Conservation (phyloP, 1,140 invertebrate genomes). For the Trachymyrmex cornetzi region DNA sequence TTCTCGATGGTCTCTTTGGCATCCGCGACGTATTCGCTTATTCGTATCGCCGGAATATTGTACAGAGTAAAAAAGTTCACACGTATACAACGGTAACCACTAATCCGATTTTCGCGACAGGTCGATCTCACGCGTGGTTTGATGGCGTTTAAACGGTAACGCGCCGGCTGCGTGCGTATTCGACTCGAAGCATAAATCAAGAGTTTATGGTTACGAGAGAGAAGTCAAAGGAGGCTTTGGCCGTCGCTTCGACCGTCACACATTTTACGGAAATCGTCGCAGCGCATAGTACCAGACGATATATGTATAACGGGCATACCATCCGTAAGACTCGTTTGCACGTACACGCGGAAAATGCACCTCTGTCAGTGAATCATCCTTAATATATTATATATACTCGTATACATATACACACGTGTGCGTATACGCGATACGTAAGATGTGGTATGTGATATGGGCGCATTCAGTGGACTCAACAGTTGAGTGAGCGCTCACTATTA, state of each 20-base stretch:
- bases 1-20: constrained; percentile 35
- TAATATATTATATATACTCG: neutral
- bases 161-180: constrained; percentile 49
- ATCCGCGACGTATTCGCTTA: constrained; percentile 34
- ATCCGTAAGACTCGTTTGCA: constrained; percentile 50
- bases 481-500: too few species aligned
- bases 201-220: constrained; percentile 82
- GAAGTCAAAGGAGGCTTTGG: constrained; percentile 83
- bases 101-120: constrained; percentile 78
- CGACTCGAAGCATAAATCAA: constrained; percentile 82
- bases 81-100: constrained; percentile 26
- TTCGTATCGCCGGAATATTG: constrained; percentile 37
- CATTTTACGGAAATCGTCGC: constrained; percentile 83
- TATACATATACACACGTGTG: neutral
- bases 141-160: constrained; percentile 67
- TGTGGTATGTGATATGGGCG: neutral
- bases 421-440: neutral
- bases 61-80: constrained; percentile 64
- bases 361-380: constrained; percentile 67
- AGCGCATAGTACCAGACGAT: constrained; percentile 54
- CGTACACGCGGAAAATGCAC: constrained; percentile 62
- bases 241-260: constrained; percentile 82
- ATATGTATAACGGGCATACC: constrained; percentile 67
- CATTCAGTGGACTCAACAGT: too few species aligned
- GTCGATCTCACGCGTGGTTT: constrained; percentile 78